Percentiles rank a stretch among this genome's conserved stretches.
Evolutionary conservation across 1,140 invertebrate species (phyloP).

Genomic region (Drosophila lowei): DNA sequence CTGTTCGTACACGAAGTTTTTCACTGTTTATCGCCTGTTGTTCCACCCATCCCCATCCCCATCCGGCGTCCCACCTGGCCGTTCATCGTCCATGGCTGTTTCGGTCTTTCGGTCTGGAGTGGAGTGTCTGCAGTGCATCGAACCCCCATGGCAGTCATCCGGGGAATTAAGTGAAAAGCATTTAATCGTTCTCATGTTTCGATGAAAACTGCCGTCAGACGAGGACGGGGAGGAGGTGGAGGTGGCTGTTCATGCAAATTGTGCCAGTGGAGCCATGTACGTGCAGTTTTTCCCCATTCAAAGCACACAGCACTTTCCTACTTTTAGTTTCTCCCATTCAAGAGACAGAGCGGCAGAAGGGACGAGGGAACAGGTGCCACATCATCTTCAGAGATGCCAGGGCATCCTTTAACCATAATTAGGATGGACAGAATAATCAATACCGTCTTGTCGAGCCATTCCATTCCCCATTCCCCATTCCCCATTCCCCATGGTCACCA

Average conservation of each 20-base stretch:
- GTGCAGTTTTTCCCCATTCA: background rate
- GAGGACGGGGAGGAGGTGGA: background rate
- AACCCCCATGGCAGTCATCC: conserved; percentile 44
- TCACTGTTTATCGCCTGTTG: too few relatives aligned
- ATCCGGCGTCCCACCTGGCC: background rate
- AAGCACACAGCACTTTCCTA: conserved; percentile 29
- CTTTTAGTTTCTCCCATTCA: conserved; percentile 50
- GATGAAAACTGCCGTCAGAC: background rate
- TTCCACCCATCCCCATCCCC: background rate
- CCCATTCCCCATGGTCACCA: background rate
- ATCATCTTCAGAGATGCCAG: background rate
- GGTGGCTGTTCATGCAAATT: conserved; percentile 24
- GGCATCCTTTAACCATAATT: too few relatives aligned
- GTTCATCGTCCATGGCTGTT: too few relatives aligned
- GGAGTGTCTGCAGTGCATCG: conserved; percentile 38
- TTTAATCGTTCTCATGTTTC: conserved; percentile 53
- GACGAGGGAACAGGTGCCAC: too few relatives aligned
- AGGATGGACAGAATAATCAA: too few relatives aligned
- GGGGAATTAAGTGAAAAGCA: conserved; percentile 39
- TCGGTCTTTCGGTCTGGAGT: too few relatives aligned
- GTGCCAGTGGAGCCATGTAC: conserved; percentile 34
- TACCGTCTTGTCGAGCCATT: background rate
- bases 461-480: background rate
- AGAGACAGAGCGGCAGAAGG: background rate
- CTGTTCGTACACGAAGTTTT: too few relatives aligned